phyloP scores from a whole-genome alignment of 2,888 invertebrate genomes.

The Cistogaster globosa region DNA sequence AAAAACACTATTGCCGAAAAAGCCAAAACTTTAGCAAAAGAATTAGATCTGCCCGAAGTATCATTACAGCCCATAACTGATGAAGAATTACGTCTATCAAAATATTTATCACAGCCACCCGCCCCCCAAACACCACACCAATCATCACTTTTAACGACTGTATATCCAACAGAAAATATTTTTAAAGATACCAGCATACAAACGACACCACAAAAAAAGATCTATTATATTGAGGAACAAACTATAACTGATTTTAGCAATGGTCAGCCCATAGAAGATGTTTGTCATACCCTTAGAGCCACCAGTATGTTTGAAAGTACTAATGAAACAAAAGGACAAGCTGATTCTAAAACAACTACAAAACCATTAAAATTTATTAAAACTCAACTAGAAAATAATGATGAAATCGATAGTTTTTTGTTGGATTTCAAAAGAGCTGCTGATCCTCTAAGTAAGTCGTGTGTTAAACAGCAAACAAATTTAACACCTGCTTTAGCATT shows the following conservation, averaged over 20 bases:
- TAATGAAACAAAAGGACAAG: neutral
- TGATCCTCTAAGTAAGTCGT: constrained; percentile 72
- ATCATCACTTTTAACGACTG: constrained; percentile 57
- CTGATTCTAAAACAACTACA: neutral
- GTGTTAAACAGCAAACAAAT: constrained; percentile 8
- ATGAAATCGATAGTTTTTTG: constrained; percentile 77
- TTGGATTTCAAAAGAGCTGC: constrained; percentile 77
- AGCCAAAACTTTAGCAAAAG: constrained; percentile 85
- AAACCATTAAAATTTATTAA: constrained; percentile 51
- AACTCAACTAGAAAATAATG: constrained; percentile 69
- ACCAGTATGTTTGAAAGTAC: constrained; percentile 54
- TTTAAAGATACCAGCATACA: constrained; percentile 78
- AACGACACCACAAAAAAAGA: constrained; percentile 76
- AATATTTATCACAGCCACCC: constrained; percentile 66
- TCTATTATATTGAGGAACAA: constrained; percentile 73
- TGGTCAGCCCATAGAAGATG: constrained; percentile 78
- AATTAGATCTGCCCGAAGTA: constrained; percentile 78
- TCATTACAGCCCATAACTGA: constrained; percentile 76
- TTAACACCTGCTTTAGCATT: constrained; percentile 55
- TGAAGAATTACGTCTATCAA: constrained; percentile 75
- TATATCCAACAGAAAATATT: constrained; percentile 69
- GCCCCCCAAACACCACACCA: constrained; percentile 55
- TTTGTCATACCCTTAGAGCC: constrained; percentile 72
- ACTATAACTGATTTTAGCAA: constrained; percentile 71
- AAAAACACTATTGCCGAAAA: constrained; percentile 89